Percentiles rank a stretch among this genome's conserved stretches.
These are phyloP conservation scores for Cochlearius cochlearius DNA, from an alignment of 2,113 vertebrate genomes.

Conservation along the genomic window DNA sequence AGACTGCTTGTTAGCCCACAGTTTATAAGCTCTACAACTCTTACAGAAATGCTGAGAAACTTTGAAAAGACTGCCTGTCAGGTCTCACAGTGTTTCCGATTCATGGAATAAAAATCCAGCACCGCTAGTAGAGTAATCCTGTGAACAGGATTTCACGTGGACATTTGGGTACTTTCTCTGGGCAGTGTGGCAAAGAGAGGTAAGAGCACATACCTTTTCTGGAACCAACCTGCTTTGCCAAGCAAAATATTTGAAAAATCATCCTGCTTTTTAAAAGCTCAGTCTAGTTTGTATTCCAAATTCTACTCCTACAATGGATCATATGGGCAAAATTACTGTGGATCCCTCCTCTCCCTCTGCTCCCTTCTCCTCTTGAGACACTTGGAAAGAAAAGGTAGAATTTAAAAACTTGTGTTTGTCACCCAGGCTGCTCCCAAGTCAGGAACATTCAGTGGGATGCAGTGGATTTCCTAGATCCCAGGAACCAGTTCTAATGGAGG, in stretches of 20 bases:
- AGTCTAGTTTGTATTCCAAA: background rate
- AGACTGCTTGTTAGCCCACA: background rate
- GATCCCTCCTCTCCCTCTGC: background rate
- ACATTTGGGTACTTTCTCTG: background rate
- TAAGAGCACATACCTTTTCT: background rate
- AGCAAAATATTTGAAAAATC: background rate
- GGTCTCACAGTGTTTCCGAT: background rate
- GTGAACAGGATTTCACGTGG: background rate
- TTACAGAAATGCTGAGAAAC: background rate
- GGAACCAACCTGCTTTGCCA: background rate
- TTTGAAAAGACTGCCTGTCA: background rate
- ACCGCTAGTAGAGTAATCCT: background rate
- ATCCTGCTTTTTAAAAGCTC: background rate
- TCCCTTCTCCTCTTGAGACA: background rate
- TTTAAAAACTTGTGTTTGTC: background rate
- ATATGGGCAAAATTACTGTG: background rate
- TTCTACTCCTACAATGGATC: background rate
- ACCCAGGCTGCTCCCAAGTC: background rate
- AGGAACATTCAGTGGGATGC: background rate
- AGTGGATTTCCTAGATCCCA: background rate
- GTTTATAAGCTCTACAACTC: background rate
- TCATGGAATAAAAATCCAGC: background rate
- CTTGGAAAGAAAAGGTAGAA: background rate
- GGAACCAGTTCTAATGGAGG: background rate
- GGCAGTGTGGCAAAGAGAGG: background rate